Conservation (phyloP, 2,113 vertebrate genomes). For the Tupaia chinensis region DNA sequence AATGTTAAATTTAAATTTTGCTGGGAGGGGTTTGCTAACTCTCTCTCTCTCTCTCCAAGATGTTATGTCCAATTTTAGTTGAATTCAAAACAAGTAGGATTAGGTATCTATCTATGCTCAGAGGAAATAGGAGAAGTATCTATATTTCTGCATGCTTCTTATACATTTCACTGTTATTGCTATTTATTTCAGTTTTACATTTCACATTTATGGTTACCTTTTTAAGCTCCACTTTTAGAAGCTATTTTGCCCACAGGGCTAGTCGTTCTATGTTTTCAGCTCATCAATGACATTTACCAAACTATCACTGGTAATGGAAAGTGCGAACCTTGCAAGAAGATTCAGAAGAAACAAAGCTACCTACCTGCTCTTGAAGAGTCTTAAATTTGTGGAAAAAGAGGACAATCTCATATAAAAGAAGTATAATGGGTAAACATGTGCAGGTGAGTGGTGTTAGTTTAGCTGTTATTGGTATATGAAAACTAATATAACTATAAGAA, state of each 20-base stretch:
- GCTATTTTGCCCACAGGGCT: background rate
- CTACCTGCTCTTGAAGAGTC: background rate
- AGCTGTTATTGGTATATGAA: background rate
- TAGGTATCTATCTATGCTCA: constrained; percentile 1
- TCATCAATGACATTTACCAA: constrained; percentile 39
- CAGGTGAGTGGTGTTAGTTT: background rate
- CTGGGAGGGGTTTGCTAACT: background rate
- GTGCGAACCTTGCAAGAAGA: constrained; percentile 22
- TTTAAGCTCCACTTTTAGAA: background rate
- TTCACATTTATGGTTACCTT: constrained; percentile 19
- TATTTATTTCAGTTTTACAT: constrained; percentile 42
- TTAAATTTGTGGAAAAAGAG: constrained; percentile 12
- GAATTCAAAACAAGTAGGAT: constrained; percentile 6
- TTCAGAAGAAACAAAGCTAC: constrained; percentile 19
- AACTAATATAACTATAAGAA: background rate
- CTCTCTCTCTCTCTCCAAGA: background rate
- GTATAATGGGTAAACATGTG: background rate
- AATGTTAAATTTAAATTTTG: constrained; percentile 55
- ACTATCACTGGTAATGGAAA: constrained; percentile 4
- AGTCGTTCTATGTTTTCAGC: constrained; percentile 51
- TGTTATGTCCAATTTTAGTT: constrained; percentile 24
- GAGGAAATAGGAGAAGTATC: constrained; percentile 1
- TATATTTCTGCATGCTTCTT: constrained; percentile 18
- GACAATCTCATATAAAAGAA: background rate
- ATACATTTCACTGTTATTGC: background rate